Evolutionary conservation across 1,140 invertebrate genomes (phyloP).

Genomic region (Thaumetopoea pityocampa): DNA sequence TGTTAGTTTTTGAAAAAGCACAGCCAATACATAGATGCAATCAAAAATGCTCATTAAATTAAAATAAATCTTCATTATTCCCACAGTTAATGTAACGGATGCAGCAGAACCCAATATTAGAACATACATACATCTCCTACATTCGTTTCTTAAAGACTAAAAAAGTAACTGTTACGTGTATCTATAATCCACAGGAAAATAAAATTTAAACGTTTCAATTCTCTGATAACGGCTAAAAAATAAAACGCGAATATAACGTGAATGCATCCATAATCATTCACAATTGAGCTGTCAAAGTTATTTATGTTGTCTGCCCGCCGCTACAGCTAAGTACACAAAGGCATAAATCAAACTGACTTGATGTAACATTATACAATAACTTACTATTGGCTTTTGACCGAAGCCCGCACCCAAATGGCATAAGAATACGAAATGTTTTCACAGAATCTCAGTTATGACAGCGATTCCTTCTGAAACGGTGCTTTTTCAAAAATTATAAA

Average conservation of each 20-base stretch:
- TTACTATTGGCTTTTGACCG: constrained; percentile 36
- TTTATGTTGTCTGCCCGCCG: constrained; percentile 37
- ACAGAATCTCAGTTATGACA: background rate
- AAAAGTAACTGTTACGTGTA: too few species aligned
- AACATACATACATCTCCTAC: too few species aligned
- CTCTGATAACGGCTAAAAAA: constrained; percentile 7
- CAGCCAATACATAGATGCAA: background rate
- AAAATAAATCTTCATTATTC: background rate
- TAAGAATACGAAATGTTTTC: constrained; percentile 1
- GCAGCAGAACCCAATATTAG: constrained; percentile 1
- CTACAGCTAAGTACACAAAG: constrained; percentile 50
- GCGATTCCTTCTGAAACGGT: constrained; percentile 4
- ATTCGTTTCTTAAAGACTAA: too few species aligned
- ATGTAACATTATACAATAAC: constrained; percentile 52
- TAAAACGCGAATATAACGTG: background rate
- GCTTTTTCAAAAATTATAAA: constrained; percentile 40
- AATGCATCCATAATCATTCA: constrained; percentile 43
- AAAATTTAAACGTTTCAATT: constrained; percentile 9
- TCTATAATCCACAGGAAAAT: background rate
- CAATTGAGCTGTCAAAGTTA: constrained; percentile 65
- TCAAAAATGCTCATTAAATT: constrained; percentile 1
- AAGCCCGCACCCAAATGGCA: constrained; percentile 5
- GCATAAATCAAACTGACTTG: constrained; percentile 53
- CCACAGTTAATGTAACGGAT: background rate
- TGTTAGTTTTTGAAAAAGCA: constrained; percentile 34